Base-by-base conservation (phyloP, 2,888 invertebrate species). In the Trilocha varians region DNA sequence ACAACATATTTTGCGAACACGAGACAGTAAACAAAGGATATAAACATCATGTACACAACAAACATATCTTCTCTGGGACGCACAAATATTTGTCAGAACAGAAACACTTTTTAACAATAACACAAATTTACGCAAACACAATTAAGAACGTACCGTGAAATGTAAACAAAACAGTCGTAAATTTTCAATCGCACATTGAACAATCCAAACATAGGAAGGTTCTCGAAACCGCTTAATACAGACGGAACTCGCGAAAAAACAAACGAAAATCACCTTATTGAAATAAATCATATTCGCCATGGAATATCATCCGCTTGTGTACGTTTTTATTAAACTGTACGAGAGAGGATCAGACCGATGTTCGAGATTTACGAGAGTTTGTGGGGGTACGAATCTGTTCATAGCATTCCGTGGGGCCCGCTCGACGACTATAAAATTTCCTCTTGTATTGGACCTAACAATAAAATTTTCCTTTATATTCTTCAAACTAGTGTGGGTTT, bases 301-400 rank as follows among this genome's bases (percentile, higher is more conserved):
- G 36, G 32, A 32, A 36, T 33, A 42, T 34, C 38, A 16, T 38
- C 16, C 39, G 33, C 11, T 13, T 33, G 39, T 42, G 38, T 42
- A 42, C 33, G 18, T 41, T 50, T 49, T 47, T 46, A 42, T 42
- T 42, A 42, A 42, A 42, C 42, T 42, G 38, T 59, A 58, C 25
- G 55, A 65, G 64, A 63, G 61, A 65, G 71, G 70, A 74, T 74
- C 71, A 65, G 64, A 58, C 57, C 62, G 60, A 70, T 68, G 67
- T 65, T 57, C 48, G 52, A 64, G 66, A 72, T 76, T 77, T 78
- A 78, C 76, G 76, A 71, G 59, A 70, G 65, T 75, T 74, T 71
- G 72, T 62, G 70, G 65, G 55, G 55, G 65, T 54, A 57, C 58
- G 65, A 71, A 75, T 73, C 71, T 69, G 74, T 67, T 67, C 64